A percentile compares a stretch with the other conserved stretches of the same genome.
These are phyloP conservation scores for Antennarius striatus DNA, from an alignment of 2,113 vertebrate genomes.

Conservation along the genomic window DNA sequence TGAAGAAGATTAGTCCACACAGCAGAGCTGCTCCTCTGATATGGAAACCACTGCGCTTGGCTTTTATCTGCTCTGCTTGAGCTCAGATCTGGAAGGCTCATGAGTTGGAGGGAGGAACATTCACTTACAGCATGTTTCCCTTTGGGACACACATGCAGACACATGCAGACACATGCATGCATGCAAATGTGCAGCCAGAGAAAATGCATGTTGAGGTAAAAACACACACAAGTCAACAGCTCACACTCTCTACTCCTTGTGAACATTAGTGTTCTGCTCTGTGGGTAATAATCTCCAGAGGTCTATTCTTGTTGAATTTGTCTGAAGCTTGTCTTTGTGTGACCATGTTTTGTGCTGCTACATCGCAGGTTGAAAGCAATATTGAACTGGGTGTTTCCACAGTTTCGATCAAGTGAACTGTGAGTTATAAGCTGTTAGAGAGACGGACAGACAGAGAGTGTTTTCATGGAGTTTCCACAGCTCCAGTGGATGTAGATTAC, in stretches of 20 bases:
- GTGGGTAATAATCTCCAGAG: not conserved
- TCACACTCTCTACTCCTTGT: not conserved
- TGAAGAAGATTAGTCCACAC: constrained; percentile 61
- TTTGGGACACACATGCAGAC: constrained; percentile 5
- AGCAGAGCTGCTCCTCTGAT: constrained; percentile 63
- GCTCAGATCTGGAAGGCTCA: constrained; percentile 55
- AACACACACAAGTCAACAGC: not conserved
- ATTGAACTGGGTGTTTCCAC: constrained; percentile 24
- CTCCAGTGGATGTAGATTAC: not conserved
- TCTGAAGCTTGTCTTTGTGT: not conserved
- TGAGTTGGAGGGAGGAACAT: constrained; percentile 22
- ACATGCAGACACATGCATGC: not conserved
- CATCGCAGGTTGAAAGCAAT: constrained; percentile 16
- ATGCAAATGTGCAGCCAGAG: constrained; percentile 28
- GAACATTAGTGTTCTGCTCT: constrained; percentile 1
- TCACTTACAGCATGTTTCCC: constrained; percentile 23
- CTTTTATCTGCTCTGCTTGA: constrained; percentile 64
- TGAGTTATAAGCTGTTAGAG: not conserved
- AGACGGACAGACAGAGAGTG: not conserved
- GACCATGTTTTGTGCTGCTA: not conserved
- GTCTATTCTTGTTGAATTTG: not conserved
- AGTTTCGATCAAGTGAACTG: not conserved
- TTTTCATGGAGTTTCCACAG: constrained; percentile 14
- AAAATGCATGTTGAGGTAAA: constrained; percentile 9
- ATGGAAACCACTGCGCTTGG: constrained; percentile 54